Evolutionary conservation across 2,797 vertebrate species (phyloP).

Genomic region (Parambassis ranga): DNA sequence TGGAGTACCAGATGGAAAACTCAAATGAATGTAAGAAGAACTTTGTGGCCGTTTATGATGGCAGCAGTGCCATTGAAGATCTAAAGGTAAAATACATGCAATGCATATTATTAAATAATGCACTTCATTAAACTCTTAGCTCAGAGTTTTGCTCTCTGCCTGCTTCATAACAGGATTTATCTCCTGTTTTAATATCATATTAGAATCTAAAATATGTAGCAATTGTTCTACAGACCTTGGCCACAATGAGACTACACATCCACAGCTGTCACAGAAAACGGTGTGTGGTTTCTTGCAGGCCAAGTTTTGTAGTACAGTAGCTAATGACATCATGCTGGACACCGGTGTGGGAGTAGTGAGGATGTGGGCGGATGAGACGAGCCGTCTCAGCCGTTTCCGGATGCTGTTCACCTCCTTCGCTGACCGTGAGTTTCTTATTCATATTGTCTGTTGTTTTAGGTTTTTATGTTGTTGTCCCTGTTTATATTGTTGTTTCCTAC

Average conservation of each 20-base stretch:
- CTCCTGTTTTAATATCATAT: neutral
- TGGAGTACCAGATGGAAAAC: constrained; percentile 97
- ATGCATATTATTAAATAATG: neutral
- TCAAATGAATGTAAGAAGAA: constrained; percentile 97
- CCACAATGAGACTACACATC: constrained; percentile 47
- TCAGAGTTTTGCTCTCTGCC: neutral
- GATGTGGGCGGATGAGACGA: constrained; percentile 95
- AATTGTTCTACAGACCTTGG: constrained; percentile 47
- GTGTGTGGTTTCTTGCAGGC: constrained; percentile 75
- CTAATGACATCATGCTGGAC: constrained; percentile 90
- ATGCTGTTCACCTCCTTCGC: constrained; percentile 93
- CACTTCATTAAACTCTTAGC: neutral
- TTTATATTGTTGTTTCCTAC: neutral
- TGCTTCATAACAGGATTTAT: constrained; percentile 8
- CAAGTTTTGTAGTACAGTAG: constrained; percentile 96
- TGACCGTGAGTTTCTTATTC: constrained; percentile 86
- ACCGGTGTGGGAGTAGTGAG: constrained; percentile 88
- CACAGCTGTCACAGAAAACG: constrained; percentile 4
- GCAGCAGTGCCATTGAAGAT: constrained; percentile 93
- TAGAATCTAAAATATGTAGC: constrained; percentile 13
- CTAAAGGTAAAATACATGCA: constrained; percentile 80
- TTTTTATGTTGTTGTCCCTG: neutral
- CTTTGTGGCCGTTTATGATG: constrained; percentile 95
- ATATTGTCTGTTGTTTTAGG: neutral
- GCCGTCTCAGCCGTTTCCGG: constrained; percentile 91